Evolutionary conservation across 2,888 invertebrate genomes (phyloP).

Genomic region (Mayetiola destructor): DNA sequence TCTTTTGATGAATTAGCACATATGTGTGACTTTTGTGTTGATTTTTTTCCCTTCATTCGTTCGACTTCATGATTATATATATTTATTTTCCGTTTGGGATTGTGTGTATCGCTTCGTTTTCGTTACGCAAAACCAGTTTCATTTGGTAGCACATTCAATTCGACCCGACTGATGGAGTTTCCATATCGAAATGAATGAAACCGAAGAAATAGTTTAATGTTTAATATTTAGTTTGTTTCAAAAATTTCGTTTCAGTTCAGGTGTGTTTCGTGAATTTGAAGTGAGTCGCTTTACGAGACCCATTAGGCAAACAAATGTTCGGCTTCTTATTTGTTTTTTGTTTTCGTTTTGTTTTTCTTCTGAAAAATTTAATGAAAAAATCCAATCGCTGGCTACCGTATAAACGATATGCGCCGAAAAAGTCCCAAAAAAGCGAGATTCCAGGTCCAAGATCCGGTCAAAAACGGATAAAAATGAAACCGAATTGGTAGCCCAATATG

Average conservation of each 20-base stretch:
- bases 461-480: neutral
- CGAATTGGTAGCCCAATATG: neutral
- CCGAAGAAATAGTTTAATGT: no score
- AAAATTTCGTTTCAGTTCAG: no score
- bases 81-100: neutral
- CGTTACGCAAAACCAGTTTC: constrained; percentile 11
- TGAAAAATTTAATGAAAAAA: no score
- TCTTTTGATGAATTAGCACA: constrained; percentile 9
- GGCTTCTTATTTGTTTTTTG: no score
- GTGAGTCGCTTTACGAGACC: no score
- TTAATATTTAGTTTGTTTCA: no score
- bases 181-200: no score
- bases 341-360: no score
- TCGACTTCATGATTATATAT: neutral
- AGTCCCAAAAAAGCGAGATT: neutral
- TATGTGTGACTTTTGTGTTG: constrained; percentile 3
- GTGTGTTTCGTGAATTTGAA: no score
- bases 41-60: constrained; percentile 2
- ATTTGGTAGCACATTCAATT: constrained; percentile 1
- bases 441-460: no score
- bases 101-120: neutral
- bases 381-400: neutral
- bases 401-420: neutral
- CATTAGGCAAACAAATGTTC: no score
- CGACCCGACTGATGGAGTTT: neutral